phyloP scores from a whole-genome alignment of 2,888 invertebrate species.

The Malacosoma neustria region DNA sequence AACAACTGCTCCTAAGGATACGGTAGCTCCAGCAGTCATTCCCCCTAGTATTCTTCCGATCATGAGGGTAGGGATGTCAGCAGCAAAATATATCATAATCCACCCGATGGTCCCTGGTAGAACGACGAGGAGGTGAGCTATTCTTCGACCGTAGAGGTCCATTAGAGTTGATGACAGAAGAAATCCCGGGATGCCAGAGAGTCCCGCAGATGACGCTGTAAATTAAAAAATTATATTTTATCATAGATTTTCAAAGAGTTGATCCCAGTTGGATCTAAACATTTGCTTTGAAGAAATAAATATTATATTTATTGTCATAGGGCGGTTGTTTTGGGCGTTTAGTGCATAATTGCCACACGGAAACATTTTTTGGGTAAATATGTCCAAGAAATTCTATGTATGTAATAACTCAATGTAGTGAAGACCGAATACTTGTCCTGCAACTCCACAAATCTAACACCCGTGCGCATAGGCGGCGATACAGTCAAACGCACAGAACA shows the following conservation, averaged over 20 bases:
- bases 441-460: too few relatives aligned
- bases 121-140: constrained; percentile 3
- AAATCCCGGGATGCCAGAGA: constrained; percentile 6
- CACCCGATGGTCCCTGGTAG: constrained; percentile 17
- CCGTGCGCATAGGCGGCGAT: too few relatives aligned
- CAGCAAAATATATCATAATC: constrained; percentile 20
- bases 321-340: too few relatives aligned
- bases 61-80: constrained; percentile 17
- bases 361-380: too few relatives aligned
- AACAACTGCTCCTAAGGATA: constrained; percentile 18
- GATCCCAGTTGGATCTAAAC: too few relatives aligned
- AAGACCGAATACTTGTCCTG: too few relatives aligned
- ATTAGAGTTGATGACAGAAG: constrained; percentile 3
- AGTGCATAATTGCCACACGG: too few relatives aligned
- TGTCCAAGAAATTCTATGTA: too few relatives aligned
- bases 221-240: neutral
- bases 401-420: too few relatives aligned
- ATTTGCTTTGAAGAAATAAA: too few relatives aligned
- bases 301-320: neutral
- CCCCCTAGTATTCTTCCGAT: constrained; percentile 20
- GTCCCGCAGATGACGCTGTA: constrained; percentile 6
- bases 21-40: constrained; percentile 15
- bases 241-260: too few relatives aligned
- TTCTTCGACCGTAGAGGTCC: constrained; percentile 6
- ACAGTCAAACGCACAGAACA: too few relatives aligned